Conservation (phyloP, 2,888 invertebrate species). For the Erannis defoliaria region DNA sequence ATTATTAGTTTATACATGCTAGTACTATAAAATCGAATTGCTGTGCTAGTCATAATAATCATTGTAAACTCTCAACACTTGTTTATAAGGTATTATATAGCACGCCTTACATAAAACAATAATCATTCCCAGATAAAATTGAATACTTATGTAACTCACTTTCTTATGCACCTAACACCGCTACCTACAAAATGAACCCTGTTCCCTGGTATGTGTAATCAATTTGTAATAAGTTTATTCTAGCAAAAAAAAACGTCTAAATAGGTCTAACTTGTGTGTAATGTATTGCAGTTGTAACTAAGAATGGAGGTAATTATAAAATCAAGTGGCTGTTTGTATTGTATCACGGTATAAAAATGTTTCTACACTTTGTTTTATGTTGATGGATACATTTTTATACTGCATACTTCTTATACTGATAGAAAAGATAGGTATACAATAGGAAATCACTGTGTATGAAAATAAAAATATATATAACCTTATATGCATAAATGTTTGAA, state of each 20-base stretch:
- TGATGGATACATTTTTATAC: slow-evolving; percentile 34
- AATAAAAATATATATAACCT: background rate
- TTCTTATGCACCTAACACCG: slow-evolving; percentile 28
- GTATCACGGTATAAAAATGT: slow-evolving; percentile 17
- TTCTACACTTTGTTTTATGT: slow-evolving; percentile 30
- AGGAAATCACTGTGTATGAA: slow-evolving; percentile 8
- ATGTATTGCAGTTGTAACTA: slow-evolving; percentile 6
- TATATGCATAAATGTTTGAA: background rate
- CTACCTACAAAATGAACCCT: slow-evolving; percentile 14
- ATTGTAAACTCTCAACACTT: slow-evolving; percentile 28
- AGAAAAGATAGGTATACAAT: slow-evolving; percentile 11
- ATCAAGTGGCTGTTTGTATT: slow-evolving; percentile 18
- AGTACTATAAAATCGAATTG: slow-evolving; percentile 37
- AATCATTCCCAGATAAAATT: slow-evolving; percentile 20
- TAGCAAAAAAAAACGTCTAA: slow-evolving; percentile 1
- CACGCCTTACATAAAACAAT: slow-evolving; percentile 32
- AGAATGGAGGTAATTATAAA: slow-evolving; percentile 13
- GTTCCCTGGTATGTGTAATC: background rate
- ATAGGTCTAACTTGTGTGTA: slow-evolving; percentile 16
- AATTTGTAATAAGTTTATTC: background rate
- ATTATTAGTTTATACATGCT: slow-evolving; percentile 14
- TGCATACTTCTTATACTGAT: slow-evolving; percentile 10
- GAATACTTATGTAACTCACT: slow-evolving; percentile 19
- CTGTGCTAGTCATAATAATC: slow-evolving; percentile 44
- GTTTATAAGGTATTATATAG: slow-evolving; percentile 36